These are phyloP conservation scores for Heliothis peltigera DNA, from an alignment of 2,888 invertebrate species.

Conservation along the genomic window DNA sequence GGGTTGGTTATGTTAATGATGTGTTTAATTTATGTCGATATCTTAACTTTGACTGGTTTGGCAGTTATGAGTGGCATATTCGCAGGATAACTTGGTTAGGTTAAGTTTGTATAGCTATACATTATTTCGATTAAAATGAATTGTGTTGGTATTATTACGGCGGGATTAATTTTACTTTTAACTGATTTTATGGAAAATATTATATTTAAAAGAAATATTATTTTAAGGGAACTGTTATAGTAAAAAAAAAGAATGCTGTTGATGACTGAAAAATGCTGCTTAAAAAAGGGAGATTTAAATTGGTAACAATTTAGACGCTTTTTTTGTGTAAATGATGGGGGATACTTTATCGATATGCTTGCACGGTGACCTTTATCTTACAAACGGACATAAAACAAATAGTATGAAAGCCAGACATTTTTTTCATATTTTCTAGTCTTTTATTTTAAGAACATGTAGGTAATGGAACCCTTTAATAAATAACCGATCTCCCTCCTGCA, in stretches of 20 bases:
- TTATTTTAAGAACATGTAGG: slow-evolving; percentile 45
- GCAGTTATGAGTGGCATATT: slow-evolving; percentile 60
- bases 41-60: slow-evolving; percentile 69
- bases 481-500: slow-evolving; percentile 68
- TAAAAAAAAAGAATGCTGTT: too few species aligned
- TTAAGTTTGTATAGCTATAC: slow-evolving; percentile 1
- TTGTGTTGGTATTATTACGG: neutral
- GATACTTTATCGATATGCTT: neutral
- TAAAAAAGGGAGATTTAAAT: too few species aligned
- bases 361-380: neutral
- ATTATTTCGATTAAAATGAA: neutral
- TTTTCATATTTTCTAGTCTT: slow-evolving; percentile 1
- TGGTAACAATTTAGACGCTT: too few species aligned
- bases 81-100: slow-evolving; percentile 25
- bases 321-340: too few species aligned
- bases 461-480: slow-evolving; percentile 65
- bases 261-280: too few species aligned
- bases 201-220: too few species aligned
- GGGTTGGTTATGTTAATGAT: slow-evolving; percentile 89
- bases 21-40: slow-evolving; percentile 86
- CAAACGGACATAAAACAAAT: neutral
- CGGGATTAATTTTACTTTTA: neutral
- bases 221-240: too few species aligned
- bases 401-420: neutral
- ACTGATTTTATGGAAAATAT: too few species aligned